Evolutionary conservation across 2,888 invertebrate genomes (phyloP).

Genomic region (Apotomis betuletana): DNA sequence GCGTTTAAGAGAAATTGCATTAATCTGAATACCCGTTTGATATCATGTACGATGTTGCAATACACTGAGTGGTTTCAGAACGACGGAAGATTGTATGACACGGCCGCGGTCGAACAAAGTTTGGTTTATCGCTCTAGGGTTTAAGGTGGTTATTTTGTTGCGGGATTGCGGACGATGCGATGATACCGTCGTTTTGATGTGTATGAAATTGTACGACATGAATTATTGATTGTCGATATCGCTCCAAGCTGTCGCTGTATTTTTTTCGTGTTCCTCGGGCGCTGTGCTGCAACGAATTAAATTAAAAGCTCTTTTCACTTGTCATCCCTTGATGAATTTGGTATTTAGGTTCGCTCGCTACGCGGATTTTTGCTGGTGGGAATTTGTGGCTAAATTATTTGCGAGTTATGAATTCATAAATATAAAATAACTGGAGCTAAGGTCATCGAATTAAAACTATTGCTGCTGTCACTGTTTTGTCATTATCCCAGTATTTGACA

Average conservation of each 20-base stretch:
- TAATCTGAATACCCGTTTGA: conserved; percentile 83
- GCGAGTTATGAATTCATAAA: conserved; percentile 34
- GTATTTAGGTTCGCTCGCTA: conserved; percentile 67
- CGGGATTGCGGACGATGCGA: conserved; percentile 55
- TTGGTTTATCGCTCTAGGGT: conserved; percentile 51
- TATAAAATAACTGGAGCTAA: conserved; percentile 19
- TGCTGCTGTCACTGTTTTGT: background rate
- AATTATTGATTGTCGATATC: conserved; percentile 84
- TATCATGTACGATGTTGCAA: conserved; percentile 82
- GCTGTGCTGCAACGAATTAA: conserved; percentile 83
- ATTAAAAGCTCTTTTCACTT: conserved; percentile 84
- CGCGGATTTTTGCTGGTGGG: conserved; percentile 55
- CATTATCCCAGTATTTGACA: background rate
- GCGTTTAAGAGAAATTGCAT: conserved; percentile 84
- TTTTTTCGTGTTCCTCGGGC: conserved; percentile 78
- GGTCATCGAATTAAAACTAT: conserved; percentile 4
- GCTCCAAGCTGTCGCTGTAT: conserved; percentile 83
- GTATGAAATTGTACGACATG: conserved; percentile 84
- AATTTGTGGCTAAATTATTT: conserved; percentile 34
- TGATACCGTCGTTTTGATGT: conserved; percentile 60
- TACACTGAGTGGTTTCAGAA: conserved; percentile 66
- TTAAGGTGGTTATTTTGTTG: conserved; percentile 65
- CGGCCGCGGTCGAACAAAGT: conserved; percentile 50
- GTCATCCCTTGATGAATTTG: conserved; percentile 81
- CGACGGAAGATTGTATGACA: conserved; percentile 56